Percentiles rank a stretch among this genome's conserved stretches.
These are phyloP conservation scores for Solenopsis invicta DNA, from an alignment of 1,140 invertebrate species.

Conservation along the genomic window DNA sequence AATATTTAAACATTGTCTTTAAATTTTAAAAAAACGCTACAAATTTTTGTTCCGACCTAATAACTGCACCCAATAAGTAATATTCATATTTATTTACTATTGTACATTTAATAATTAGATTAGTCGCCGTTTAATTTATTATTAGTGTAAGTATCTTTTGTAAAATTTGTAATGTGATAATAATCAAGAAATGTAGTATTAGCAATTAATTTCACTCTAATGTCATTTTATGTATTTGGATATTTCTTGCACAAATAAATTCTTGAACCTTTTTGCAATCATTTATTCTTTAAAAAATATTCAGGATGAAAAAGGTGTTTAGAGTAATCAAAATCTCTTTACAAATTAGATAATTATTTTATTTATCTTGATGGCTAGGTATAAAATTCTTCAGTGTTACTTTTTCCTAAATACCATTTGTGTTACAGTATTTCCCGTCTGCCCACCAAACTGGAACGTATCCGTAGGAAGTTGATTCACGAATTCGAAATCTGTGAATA, in stretches of 20 bases:
- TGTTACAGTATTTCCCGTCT: slow-evolving; percentile 92
- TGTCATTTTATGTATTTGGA: slow-evolving; percentile 42
- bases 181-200: slow-evolving; percentile 31
- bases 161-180: slow-evolving; percentile 72
- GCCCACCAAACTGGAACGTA: slow-evolving; percentile 94
- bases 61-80: slow-evolving; percentile 37
- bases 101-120: slow-evolving; percentile 18
- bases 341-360: slow-evolving; percentile 5
- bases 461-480: slow-evolving; percentile 91
- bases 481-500: slow-evolving; percentile 88
- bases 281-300: background rate
- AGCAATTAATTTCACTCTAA: slow-evolving; percentile 16
- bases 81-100: slow-evolving; percentile 20
- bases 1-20: too few relatives aligned
- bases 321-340: background rate
- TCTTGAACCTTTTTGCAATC: slow-evolving; percentile 33
- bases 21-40: too few relatives aligned
- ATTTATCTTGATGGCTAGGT: slow-evolving; percentile 28
- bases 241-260: slow-evolving; percentile 72
- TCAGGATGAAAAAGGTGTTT: background rate
- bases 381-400: slow-evolving; percentile 18
- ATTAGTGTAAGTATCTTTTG: slow-evolving; percentile 65
- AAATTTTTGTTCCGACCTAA: too few relatives aligned
- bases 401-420: slow-evolving; percentile 87
- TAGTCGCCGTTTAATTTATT: slow-evolving; percentile 53